Evolutionary conservation across 1,140 invertebrate genomes (phyloP).

Genomic region (Cydia fagiglandana): DNA sequence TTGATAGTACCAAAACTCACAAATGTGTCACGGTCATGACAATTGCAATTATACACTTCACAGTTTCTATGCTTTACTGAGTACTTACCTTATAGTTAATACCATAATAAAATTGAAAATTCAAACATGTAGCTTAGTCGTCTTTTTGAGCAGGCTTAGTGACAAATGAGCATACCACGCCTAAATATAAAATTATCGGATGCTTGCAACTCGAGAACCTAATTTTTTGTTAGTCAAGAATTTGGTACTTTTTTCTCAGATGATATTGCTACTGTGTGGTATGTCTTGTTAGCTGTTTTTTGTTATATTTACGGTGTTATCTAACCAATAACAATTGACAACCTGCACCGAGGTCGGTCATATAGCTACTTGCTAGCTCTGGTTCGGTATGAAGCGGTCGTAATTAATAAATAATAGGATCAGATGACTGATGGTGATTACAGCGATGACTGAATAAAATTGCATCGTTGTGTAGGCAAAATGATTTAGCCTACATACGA

Average conservation of each 20-base stretch:
- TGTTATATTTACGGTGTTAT: background rate
- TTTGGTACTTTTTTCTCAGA: background rate
- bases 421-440: too few species aligned
- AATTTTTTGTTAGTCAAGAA: background rate
- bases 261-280: background rate
- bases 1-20: background rate
- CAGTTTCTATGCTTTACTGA: background rate
- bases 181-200: too few species aligned
- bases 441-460: too few species aligned
- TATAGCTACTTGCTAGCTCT: background rate
- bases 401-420: background rate
- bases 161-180: too few species aligned
- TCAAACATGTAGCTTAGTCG: too few species aligned
- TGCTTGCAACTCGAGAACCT: too few species aligned
- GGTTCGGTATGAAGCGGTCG: background rate
- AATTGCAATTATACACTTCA: background rate
- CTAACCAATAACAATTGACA: background rate
- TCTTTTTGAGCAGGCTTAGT: too few species aligned
- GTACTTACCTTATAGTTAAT: background rate
- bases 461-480: too few species aligned
- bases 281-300: background rate
- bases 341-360: slow-evolving; percentile 6
- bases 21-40: slow-evolving; percentile 11
- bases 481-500: too few species aligned
- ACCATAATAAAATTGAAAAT: too few species aligned